phyloP scores from a whole-genome alignment of 2,888 invertebrate species.

The Meteorus colon region DNA sequence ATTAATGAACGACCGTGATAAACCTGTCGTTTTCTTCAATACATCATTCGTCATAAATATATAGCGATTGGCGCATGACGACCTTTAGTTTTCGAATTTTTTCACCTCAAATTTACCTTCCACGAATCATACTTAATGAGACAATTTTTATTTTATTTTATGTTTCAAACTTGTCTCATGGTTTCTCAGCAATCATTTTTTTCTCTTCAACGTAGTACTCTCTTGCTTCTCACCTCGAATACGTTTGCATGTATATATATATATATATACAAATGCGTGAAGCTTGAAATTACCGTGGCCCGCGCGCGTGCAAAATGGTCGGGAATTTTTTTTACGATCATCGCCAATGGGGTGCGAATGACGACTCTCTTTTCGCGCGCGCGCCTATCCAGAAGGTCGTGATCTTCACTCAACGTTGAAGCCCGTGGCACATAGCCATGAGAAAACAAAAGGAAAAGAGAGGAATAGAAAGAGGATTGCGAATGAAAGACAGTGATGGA shows the following conservation, averaged over 20 bases:
- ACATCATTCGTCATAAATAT: neutral
- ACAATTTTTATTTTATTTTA: constrained; percentile 27
- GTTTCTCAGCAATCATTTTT: neutral
- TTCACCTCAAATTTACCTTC: constrained; percentile 13
- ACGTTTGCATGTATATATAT: neutral
- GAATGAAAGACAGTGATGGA: constrained; percentile 8
- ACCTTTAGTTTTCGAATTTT: neutral
- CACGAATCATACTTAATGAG: neutral
- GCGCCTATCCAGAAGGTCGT: constrained; percentile 1
- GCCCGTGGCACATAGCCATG: constrained; percentile 1
- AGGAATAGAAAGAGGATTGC: neutral
- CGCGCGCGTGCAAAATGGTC: constrained; percentile 5
- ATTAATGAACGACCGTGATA: too few relatives aligned
- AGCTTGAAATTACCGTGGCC: constrained; percentile 11
- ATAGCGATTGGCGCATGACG: neutral
- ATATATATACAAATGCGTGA: neutral
- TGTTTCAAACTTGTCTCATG: constrained; percentile 19
- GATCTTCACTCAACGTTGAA: neutral
- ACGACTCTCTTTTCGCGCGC: neutral
- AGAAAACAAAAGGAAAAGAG: neutral
- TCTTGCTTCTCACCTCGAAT: neutral
- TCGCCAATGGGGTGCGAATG: constrained; percentile 10
- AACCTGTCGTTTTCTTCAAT: too few relatives aligned
- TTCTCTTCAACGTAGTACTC: neutral
- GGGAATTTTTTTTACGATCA: constrained; percentile 13